Evolutionary conservation across 2,888 invertebrate species (phyloP).

Genomic region (Cryptocephalus moraei): DNA sequence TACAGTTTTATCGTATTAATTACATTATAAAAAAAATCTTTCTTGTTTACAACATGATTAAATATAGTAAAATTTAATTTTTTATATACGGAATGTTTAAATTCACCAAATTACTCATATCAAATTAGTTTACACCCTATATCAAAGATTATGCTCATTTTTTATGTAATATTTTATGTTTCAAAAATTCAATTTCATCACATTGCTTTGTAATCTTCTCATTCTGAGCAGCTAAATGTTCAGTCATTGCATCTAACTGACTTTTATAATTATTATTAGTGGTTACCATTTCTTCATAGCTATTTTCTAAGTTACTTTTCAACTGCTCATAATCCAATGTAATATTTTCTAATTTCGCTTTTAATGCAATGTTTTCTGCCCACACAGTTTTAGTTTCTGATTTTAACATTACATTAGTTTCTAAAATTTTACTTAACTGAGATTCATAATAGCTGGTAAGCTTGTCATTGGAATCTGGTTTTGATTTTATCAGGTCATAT

Average conservation of each 20-base stretch:
- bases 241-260: slow-evolving; percentile 66
- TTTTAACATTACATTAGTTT: slow-evolving; percentile 26
- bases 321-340: slow-evolving; percentile 40
- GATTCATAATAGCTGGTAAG: slow-evolving; percentile 33
- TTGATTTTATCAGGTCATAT: slow-evolving; percentile 48
- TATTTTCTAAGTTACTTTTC: slow-evolving; percentile 45
- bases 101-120: too few species aligned
- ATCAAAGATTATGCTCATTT: slow-evolving; percentile 16
- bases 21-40: too few species aligned
- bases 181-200: slow-evolving; percentile 64
- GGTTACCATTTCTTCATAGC: slow-evolving; percentile 58
- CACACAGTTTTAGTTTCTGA: slow-evolving; percentile 30
- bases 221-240: slow-evolving; percentile 67
- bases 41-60: too few species aligned
- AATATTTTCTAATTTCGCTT: slow-evolving; percentile 41
- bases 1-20: too few species aligned
- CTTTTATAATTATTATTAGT: slow-evolving; percentile 55
- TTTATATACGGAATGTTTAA: too few species aligned
- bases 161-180: slow-evolving; percentile 41
- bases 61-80: too few species aligned
- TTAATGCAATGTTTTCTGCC: slow-evolving; percentile 36
- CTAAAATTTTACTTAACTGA: slow-evolving; percentile 29
- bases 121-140: too few species aligned
- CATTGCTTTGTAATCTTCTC: slow-evolving; percentile 77
- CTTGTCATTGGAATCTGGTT: slow-evolving; percentile 30